Evolutionary conservation across 2,888 invertebrate species (phyloP).

Genomic region (Adelphocoris suturalis): DNA sequence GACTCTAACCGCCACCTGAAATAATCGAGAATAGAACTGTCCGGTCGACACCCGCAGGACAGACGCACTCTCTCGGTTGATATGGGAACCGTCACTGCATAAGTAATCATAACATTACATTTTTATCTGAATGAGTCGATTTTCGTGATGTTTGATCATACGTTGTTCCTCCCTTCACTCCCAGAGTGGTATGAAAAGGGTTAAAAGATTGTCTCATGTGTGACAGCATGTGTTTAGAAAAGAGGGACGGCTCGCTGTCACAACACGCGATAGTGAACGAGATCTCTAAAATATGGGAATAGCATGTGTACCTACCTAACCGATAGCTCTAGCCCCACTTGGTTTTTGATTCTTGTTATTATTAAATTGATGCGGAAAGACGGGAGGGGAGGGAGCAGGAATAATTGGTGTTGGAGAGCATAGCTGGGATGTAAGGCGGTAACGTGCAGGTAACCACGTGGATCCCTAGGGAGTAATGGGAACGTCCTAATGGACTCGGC

Average conservation of each 20-base stretch:
- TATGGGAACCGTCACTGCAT: too few relatives aligned
- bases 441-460: constrained; percentile 65
- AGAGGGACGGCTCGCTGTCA: constrained; percentile 22
- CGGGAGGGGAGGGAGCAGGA: background rate
- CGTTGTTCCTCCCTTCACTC: background rate
- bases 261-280: constrained; percentile 29
- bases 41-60: too few relatives aligned
- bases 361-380: constrained; percentile 54
- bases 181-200: constrained; percentile 13
- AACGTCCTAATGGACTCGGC: constrained; percentile 63
- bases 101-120: too few relatives aligned
- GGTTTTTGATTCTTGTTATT: constrained; percentile 55
- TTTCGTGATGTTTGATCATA: constrained; percentile 30
- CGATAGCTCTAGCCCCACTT: constrained; percentile 24
- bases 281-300: constrained; percentile 28
- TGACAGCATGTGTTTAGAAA: constrained; percentile 29
- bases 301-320: constrained; percentile 42
- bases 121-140: background rate
- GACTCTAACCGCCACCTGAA: too few relatives aligned
- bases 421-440: constrained; percentile 42
- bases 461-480: constrained; percentile 58
- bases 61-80: too few relatives aligned
- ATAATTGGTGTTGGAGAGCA: constrained; percentile 63
- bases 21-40: too few relatives aligned
- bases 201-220: constrained; percentile 21